Percentiles rank a stretch among this genome's conserved stretches.
Evolutionary conservation across 2,797 vertebrate genomes (phyloP).

Genomic region (Arrhamphus sclerolepis): DNA sequence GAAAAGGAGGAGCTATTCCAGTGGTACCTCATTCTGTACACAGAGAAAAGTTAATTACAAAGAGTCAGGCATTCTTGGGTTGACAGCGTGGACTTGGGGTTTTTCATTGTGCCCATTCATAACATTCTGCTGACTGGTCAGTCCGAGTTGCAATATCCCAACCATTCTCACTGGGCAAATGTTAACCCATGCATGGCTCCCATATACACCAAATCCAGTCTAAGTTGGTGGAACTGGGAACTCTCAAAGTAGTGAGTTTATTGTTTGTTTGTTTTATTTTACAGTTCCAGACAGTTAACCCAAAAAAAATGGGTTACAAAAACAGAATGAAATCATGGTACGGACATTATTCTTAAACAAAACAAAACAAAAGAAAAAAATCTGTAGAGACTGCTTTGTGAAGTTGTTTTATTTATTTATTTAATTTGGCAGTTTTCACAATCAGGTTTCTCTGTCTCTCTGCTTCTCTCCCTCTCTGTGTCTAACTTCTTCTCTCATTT

Average conservation of each 20-base stretch:
- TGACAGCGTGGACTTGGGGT: conserved; percentile 73
- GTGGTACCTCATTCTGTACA: conserved; percentile 72
- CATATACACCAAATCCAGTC: conserved; percentile 40
- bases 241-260: conserved; percentile 32
- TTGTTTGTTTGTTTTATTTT: conserved; percentile 13
- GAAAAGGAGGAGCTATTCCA: conserved; percentile 75
- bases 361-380: not conserved
- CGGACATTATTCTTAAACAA: conserved; percentile 11
- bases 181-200: conserved; percentile 78
- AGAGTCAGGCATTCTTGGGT: conserved; percentile 80
- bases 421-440: conserved; percentile 41
- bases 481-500: conserved; percentile 70
- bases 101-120: conserved; percentile 81
- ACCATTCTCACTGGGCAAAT: conserved; percentile 71
- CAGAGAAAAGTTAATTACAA: conserved; percentile 81
- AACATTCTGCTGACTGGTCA: conserved; percentile 83
- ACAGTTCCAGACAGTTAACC: conserved; percentile 29
- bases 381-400: conserved; percentile 16
- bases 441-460: conserved; percentile 50
- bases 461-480: conserved; percentile 23
- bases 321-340: conserved; percentile 16
- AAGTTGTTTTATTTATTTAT: conserved; percentile 23
- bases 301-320: conserved; percentile 37
- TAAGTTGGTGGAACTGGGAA: conserved; percentile 27
- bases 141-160: conserved; percentile 71